Evolutionary conservation across 2,797 vertebrate species (phyloP), one percentile per base, ranked within the genome.

Genomic region (Xerus rutilus): DNA sequence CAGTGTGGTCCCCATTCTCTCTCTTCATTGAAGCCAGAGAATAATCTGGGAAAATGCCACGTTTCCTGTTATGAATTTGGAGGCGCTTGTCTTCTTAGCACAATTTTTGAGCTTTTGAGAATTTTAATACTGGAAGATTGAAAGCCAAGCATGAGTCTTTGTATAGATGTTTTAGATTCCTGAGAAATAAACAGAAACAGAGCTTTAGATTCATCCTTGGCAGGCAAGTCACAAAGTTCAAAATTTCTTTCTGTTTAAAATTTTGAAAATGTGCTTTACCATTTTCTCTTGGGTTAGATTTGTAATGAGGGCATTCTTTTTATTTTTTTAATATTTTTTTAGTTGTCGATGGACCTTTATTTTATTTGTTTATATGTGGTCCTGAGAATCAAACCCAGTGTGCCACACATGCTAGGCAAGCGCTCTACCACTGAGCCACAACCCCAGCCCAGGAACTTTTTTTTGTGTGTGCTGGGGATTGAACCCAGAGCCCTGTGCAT

Each of bases 21-120:
- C 28, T 97, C 89, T 97, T 97, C 94, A 76, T 25, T 65, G 89
- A 96, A 96, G 91, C 96, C 96, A 96, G 92, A 97, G 79, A 95
- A 95, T 79, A 97, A 95, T 93, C 97, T 97, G 96, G 94, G 94
- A 96, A 96, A 97, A 92, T 39, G 93, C 97, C 96, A 95, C 0
- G 0, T 95, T 97, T 97, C 95, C 96, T 97, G 96, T 96, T 97
- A 95, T 4, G 96, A 95, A 93, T 96, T 95, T 95, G 91, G 95
- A 97, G 81, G 77, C 39, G 78, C 94, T 97, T 95, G 86, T 95
- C 93, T 89, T 95, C 79, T 96, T 95, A 97, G 91, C 96, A 93
- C 62, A 76, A n/a, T 59, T 92, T 93, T 78, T 93, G 62, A 94
- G 78, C 91, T 90, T 97, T 97, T 96, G 72, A 82, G 69, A 82